Evolutionary conservation across 2,113 vertebrate genomes (phyloP).

Genomic region (Cygnus atratus): DNA sequence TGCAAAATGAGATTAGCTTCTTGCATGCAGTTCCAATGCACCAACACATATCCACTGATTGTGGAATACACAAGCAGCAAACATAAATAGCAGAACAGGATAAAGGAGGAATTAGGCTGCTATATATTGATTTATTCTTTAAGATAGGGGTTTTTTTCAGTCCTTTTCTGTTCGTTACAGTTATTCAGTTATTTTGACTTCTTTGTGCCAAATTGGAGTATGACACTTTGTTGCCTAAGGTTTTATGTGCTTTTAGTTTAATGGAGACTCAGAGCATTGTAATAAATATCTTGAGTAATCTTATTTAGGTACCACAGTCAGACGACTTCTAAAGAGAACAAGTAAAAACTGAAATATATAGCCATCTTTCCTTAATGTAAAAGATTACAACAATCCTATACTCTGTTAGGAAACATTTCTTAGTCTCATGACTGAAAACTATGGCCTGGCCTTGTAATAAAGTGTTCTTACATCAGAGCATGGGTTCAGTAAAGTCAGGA

Average conservation of each 20-base stretch:
- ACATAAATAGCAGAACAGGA: neutral
- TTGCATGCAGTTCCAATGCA: neutral
- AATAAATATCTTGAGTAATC: neutral
- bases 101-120: neutral
- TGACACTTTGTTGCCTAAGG: neutral
- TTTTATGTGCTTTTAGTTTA: neutral
- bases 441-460: rapidly evolving
- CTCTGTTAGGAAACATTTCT: neutral
- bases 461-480: rapidly evolving
- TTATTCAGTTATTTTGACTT: neutral
- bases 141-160: neutral
- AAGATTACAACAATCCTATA: rapidly evolving
- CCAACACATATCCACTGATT: rapidly evolving
- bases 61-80: neutral
- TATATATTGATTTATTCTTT: neutral
- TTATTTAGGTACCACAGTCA: neutral
- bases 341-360: neutral
- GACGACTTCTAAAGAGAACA: neutral
- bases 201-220: neutral
- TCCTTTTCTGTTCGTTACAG: neutral
- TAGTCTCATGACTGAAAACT: rapidly evolving
- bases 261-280: neutral
- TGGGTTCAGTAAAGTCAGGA: too few relatives aligned
- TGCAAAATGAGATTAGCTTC: neutral
- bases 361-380: neutral